Evolutionary conservation across 2,888 invertebrate genomes (phyloP), one percentile per base, ranked within the genome.

Genomic region (Coenonympha arcania): DNA sequence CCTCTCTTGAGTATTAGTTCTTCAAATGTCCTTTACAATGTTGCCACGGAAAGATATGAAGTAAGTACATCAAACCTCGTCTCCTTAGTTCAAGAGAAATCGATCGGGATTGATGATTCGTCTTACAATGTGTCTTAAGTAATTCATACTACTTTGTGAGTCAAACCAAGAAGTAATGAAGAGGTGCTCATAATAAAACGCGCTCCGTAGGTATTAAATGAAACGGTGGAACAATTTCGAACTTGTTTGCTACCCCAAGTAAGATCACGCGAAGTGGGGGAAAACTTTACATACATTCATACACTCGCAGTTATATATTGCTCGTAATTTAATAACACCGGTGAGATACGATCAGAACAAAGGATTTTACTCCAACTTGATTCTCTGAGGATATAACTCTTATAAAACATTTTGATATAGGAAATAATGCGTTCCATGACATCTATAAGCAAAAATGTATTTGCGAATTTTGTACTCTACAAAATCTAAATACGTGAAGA

Each of bases 241-340:
- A 55, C 50, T 53, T 45, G 53, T 55, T 55, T 41, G 48, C 44
- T 48, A 48, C 48, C 36, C 44, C 44, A 44, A 41, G 18, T 16
- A 33, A 22, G 40, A 48, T 19, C 55, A 50, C 55, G 55, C 55
- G 48, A 50, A 50, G 47, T 48, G 55, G 55, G 28, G n/a, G 47
- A 31, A 48, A 58, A 58, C 52, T 58, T 57, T 44, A 24, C 47
- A 37, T 22, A 37, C 20, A 36, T 8, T 30, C 42, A 30, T 45
- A 6, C 13, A 15, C 31, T 36, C n/a, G 53, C 47, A 31, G 42
- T 36, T 49, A 48, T 56, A 53, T 36, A 53, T 51, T 48, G 54
- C 52, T 54, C 34, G 53, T 55, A 57, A 57, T 58, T 57, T 54
- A 57, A 54, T 57, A 54, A 55, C n/a, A 51, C 50, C 53, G 54